Base-by-base conservation (phyloP, 1,140 invertebrate species). In the Procambarus virginalis region DNA sequence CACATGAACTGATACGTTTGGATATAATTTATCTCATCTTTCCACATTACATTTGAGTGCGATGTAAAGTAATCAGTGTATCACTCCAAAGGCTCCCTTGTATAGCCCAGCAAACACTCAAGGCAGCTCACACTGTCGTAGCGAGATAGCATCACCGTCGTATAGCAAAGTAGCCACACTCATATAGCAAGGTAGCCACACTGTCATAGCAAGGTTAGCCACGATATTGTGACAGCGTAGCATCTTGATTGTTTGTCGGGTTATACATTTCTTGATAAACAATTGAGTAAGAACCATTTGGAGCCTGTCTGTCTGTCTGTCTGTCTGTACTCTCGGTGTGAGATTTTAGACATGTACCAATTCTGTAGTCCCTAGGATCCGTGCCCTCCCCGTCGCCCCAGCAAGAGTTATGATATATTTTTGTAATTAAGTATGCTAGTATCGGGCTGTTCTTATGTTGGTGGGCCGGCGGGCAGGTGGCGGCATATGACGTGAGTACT, bases 351-450 rank as follows among this genome's bases (percentile, higher is more conserved):
- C 51, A 76, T 85, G 70, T 77, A 75, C n/a, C 51, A 77, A 85
- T 34, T 34, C 49, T 51, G n/a, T 60, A 77, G 70, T 55, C 8
- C 8, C 51, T 9, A 12, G 8, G 48, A 51, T 46, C 73, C 75
- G 73, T 76, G 70, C 20, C 70, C 68, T 75, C 76, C 84, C 84
- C 58, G 49, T 70, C 55, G 48, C 73, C 22, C 84, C 84, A 55
- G 20, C 84, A 85, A 85, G 46, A 70, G 48, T 85, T 85, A 85
- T 77, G 84, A 85, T 85, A 85, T 85, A 85, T 85, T 85, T 85
- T 85, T 85, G 84, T 85, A 85, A 85, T 85, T 46, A 34, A 45
- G 48, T 85, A 76, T 55, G 70, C 51, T 58, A 76, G 84, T 85
- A 85, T 85, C 73, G 73, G 84, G 84, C 84, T 70, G 84, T 70